Conservation (phyloP, 1,140 invertebrate genomes). For the Elysia chlorotica region DNA sequence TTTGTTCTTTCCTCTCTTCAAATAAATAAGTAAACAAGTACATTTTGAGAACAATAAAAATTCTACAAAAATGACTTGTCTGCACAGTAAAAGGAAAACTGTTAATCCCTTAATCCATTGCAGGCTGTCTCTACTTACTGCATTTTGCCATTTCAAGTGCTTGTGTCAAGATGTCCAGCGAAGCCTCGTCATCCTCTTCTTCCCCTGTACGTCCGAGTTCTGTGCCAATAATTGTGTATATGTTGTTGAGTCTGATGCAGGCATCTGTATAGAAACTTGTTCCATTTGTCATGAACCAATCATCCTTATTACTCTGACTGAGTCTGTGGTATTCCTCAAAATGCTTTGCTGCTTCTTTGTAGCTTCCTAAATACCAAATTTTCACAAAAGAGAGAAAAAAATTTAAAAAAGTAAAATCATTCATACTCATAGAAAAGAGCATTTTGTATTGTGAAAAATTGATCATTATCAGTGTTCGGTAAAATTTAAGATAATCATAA, state of each 20-base stretch:
- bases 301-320: slow-evolving; percentile 40
- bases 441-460: no score
- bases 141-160: slow-evolving; percentile 53
- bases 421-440: no score
- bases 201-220: slow-evolving; percentile 33
- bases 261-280: slow-evolving; percentile 47
- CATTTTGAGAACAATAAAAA: no score
- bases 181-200: slow-evolving; percentile 26
- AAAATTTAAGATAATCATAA: no score
- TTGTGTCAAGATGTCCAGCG: slow-evolving; percentile 47
- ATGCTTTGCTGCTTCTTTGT: slow-evolving; percentile 50
- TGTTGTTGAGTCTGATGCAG: slow-evolving; percentile 50
- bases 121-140: slow-evolving; percentile 38
- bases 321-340: slow-evolving; percentile 56
- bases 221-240: slow-evolving; percentile 50
- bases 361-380: slow-evolving; percentile 1
- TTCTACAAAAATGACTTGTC: no score
- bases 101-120: no score
- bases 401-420: no score
- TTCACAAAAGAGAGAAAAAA: no score
- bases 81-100: no score
- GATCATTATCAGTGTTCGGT: no score
- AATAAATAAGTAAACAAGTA: no score
- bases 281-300: slow-evolving; percentile 35
- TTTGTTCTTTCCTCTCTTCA: no score